Evolutionary conservation across 2,888 invertebrate genomes (phyloP), one percentile per base, ranked within the genome.

Genomic region (Aproaerema taeniolella): DNA sequence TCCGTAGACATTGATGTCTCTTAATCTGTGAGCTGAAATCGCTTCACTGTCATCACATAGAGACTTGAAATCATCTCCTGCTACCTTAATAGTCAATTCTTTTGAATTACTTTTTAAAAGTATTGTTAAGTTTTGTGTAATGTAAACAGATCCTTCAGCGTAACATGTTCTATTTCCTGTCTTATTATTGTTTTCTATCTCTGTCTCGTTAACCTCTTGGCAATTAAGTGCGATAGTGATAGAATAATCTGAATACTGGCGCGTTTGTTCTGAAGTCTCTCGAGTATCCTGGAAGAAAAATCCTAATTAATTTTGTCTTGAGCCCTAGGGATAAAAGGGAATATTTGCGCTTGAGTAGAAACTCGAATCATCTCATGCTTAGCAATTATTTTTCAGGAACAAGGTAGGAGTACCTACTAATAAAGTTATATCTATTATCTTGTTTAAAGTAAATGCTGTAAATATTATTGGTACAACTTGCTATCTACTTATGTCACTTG

Each of bases 201-300:
- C 33, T n/a, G 52, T 53, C 2, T 35, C 43, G 24, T 57, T 57
- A 3, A 34, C 25, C 0, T 39, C 52, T 38, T 52, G 51, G 47
- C 81, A 82, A 11, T 69, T 51, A 13, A 86, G 55, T 12, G 81
- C 86, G 2, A 86, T 58, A 8, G 64, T 66, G 0, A 81, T 39
- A 0, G 75, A 58, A 38, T 68, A 73, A 7, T 55, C 42, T 2
- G 83, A 74, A 5, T 42, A 49, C 2, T 51, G 49, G 5, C 79
- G 67, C 0, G 85, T 85, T 14, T 60, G 49, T 12, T 73, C 74
- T 0, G 77, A 75, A 5, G 78, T 67, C 33, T 53, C 40, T 31
- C 47, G 50, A 1, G 59, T 52, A 10, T 70, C 63, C 85, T 87
- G 69, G 31, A 76, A 75, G 4, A 24, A 31, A 37, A 28, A 20